Base-by-base conservation (phyloP, 2,888 invertebrate genomes). In the Dynastes maya region DNA sequence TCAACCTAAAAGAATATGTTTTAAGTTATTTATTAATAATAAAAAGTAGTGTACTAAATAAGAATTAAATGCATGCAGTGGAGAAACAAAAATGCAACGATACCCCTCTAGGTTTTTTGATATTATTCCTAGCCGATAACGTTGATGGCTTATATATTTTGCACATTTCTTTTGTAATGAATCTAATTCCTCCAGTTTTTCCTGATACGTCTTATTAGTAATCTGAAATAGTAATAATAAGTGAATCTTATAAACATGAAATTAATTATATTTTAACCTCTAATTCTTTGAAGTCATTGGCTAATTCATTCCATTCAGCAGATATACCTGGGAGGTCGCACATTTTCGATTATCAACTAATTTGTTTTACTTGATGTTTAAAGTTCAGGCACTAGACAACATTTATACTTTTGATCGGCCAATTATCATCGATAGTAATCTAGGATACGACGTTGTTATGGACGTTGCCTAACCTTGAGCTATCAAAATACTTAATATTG, bases 131-230 rank as follows among this genome's bases (percentile, higher is more conserved):
- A 98, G 93, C 80, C 97, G 93, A 89, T 98, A 98, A 84, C 95
- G 93, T 88, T 98, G 98, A 89, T 98, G 98, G 83, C 93, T 93
- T 82, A 98, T 93, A 85, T 96, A 96, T 87, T 95, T 95, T 84
- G 95, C 90, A 89, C 98, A 98, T 92, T 95, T 92, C 85, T 94
- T 93, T 88, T 98, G 98, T 64, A 96, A 90, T 83, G 93, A 93
- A 71, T 94, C 93, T 49, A 98, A 91, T 88, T 96, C 95, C 84
- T 97, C 96, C 83, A 98, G 90, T 88, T 96, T 95, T 78, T 94
- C 92, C 76, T 95, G 91, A 90, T 98, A 98, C 80, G 94, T 93
- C 86, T 95, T 95, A 89, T 97, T 97, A 68, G 93, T 89, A 65
- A 90, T 90, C 97, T 97, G 88, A 22, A 63, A 63, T 40, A 53